Conservation (phyloP, 2,888 invertebrate genomes). For the Altica lythri region DNA sequence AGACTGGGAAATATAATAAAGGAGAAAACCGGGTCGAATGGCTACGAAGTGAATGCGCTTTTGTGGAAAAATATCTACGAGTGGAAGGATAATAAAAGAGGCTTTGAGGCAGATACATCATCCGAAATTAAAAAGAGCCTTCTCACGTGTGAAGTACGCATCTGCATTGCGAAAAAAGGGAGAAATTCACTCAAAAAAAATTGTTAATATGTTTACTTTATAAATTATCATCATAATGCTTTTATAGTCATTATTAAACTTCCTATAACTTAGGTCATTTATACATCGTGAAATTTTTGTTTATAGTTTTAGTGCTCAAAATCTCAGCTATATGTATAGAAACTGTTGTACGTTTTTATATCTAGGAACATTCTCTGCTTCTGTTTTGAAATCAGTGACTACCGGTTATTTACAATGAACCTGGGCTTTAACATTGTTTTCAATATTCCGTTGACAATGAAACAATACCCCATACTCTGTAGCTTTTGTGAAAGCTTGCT, state of each 20-base stretch:
- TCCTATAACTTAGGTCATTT: no score
- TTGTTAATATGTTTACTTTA: neutral
- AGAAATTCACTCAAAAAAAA: neutral
- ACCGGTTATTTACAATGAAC: conserved; percentile 10
- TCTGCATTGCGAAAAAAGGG: conserved; percentile 1
- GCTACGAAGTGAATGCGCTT: conserved; percentile 18
- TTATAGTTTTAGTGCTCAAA: no score
- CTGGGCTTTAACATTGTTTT: conserved; percentile 9
- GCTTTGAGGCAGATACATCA: conserved; percentile 21
- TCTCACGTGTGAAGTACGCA: conserved; percentile 12
- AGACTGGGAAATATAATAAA: conserved; percentile 28
- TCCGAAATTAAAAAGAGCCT: conserved; percentile 22
- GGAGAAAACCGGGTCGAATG: conserved; percentile 12
- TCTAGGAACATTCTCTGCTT: no score
- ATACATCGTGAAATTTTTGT: no score
- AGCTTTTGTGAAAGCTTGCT: conserved; percentile 15
- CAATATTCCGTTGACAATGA: conserved; percentile 14
- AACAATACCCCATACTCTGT: conserved; percentile 10
- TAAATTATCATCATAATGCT: neutral
- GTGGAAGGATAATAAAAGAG: conserved; percentile 19
- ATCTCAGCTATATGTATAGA: no score
- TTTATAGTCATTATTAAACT: no score
- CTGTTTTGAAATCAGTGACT: no score
- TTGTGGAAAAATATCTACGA: conserved; percentile 21
- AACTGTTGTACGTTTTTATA: no score